Conservation (phyloP, 1,140 invertebrate genomes). For the Bombus turneri region DNA sequence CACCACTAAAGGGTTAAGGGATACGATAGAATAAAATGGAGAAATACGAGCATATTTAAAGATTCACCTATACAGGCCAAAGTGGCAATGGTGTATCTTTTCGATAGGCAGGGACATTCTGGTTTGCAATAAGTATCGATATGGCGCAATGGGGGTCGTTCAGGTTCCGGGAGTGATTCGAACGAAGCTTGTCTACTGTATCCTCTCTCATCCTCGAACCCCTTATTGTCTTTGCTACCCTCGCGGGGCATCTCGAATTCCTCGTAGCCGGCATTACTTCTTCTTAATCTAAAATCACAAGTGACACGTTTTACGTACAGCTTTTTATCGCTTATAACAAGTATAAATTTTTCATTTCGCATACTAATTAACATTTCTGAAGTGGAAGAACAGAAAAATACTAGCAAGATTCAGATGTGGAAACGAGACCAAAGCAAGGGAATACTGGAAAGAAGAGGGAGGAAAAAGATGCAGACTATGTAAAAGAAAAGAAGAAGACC, state of each 20-base stretch:
- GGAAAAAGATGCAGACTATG: too few relatives aligned
- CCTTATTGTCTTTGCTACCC: slow-evolving; percentile 82
- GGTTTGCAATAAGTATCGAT: slow-evolving; percentile 94
- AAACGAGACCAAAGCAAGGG: too few relatives aligned
- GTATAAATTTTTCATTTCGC: neutral
- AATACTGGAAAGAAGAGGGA: too few relatives aligned
- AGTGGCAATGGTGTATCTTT: slow-evolving; percentile 93
- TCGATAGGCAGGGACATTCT: slow-evolving; percentile 93
- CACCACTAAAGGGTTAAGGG: neutral
- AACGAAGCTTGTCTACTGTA: slow-evolving; percentile 85
- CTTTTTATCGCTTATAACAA: too few relatives aligned
- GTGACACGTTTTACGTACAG: neutral
- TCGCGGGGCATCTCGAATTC: slow-evolving; percentile 84
- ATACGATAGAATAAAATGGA: neutral
- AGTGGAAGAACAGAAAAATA: too few relatives aligned
- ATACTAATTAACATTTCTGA: neutral
- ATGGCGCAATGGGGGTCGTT: slow-evolving; percentile 91
- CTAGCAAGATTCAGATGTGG: too few relatives aligned
- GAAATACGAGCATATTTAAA: neutral
- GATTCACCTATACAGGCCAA: slow-evolving; percentile 89
- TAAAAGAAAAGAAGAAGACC: too few relatives aligned
- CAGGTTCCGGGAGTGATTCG: slow-evolving; percentile 86
- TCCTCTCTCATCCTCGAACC: slow-evolving; percentile 81
- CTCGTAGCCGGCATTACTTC: slow-evolving; percentile 82
- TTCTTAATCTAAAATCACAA: slow-evolving; percentile 53